Percentiles rank a stretch among this genome's conserved stretches.
Evolutionary conservation across 1,140 invertebrate species (phyloP).

Genomic region (Sesamia nonagrioides): DNA sequence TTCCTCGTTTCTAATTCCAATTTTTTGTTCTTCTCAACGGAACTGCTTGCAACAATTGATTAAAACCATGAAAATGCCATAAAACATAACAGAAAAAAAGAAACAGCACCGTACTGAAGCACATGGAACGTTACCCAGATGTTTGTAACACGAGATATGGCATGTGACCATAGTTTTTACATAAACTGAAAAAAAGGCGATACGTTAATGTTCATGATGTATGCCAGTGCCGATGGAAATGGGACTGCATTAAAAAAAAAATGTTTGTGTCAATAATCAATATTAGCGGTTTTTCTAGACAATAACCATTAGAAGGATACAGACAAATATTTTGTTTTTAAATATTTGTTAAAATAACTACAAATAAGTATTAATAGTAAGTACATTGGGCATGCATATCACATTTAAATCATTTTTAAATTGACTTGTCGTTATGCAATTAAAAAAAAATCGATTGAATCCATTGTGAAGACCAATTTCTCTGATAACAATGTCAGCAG

Average conservation of each 20-base stretch:
- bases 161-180: constrained; percentile 68
- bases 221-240: constrained; percentile 62
- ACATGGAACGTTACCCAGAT: constrained; percentile 66
- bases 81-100: too few species aligned
- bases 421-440: too few species aligned
- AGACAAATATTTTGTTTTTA: neutral
- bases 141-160: constrained; percentile 68
- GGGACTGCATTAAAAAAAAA: constrained; percentile 15
- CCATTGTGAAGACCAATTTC: too few species aligned
- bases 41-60: neutral
- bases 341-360: too few species aligned
- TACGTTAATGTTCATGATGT: constrained; percentile 70
- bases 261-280: neutral
- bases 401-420: too few species aligned
- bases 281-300: constrained; percentile 42
- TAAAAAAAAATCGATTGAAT: too few species aligned
- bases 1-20: too few species aligned
- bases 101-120: neutral
- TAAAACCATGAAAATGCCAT: constrained; percentile 8
- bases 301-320: too few species aligned
- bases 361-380: too few species aligned
- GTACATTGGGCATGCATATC: too few species aligned
- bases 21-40: too few species aligned
- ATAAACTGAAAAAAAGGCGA: constrained; percentile 59
- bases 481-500: too few species aligned